phyloP scores from a whole-genome alignment of 2,797 vertebrate genomes.

The Coregonus suidteri region DNA sequence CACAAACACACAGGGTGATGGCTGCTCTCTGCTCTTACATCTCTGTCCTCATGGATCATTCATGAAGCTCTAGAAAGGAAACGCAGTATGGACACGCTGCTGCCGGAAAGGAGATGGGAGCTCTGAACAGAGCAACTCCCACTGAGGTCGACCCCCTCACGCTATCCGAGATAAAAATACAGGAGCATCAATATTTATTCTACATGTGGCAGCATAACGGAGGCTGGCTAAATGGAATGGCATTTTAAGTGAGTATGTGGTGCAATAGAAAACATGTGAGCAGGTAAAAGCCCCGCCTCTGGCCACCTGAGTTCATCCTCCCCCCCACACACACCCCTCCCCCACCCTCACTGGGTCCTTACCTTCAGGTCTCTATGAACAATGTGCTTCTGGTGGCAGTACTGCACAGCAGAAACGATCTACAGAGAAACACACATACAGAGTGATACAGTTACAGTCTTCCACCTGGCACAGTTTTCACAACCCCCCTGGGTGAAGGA shows the following conservation, averaged over 20 bases:
- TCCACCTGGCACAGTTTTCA: constrained; percentile 10
- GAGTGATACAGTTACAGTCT: constrained; percentile 26
- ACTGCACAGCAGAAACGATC: constrained; percentile 98
- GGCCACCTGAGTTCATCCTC: not conserved
- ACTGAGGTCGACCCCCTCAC: constrained; percentile 11
- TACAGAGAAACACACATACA: constrained; percentile 60
- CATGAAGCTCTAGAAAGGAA: constrained; percentile 39
- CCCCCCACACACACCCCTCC: not conserved
- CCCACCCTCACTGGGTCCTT: constrained; percentile 48
- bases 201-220: not conserved
- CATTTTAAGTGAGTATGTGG: not conserved
- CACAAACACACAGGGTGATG: not conserved
- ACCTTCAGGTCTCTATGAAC: constrained; percentile 99
- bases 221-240: constrained; percentile 9
- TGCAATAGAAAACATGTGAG: constrained; percentile 1
- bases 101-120: constrained; percentile 11
- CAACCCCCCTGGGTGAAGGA: constrained; percentile 38
- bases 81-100: not conserved
- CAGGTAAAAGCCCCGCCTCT: not conserved
- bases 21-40: constrained; percentile 8
- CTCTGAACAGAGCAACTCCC: not conserved
- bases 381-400: constrained; percentile 98
- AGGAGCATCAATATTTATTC: constrained; percentile 58
- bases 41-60: constrained; percentile 58
- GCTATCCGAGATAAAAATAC: constrained; percentile 35